These are phyloP conservation scores for Bombus turneri DNA, from an alignment of 1,140 invertebrate species.

Conservation along the genomic window DNA sequence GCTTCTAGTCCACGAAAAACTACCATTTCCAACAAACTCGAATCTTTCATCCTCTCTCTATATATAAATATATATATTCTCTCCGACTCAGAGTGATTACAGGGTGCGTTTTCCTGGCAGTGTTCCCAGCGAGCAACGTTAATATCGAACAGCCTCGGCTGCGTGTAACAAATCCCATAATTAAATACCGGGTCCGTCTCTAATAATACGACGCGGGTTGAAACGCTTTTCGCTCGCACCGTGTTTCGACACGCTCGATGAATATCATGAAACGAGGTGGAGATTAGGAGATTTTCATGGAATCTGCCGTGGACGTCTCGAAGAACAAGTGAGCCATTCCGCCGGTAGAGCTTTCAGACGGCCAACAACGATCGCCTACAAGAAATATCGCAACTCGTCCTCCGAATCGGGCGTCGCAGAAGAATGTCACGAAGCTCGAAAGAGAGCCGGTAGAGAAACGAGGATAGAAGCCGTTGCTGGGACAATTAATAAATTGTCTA, in stretches of 20 bases:
- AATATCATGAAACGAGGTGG: constrained; percentile 36
- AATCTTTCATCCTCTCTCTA: not conserved
- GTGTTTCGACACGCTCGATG: constrained; percentile 36
- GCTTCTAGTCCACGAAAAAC: not conserved
- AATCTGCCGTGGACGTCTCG: constrained; percentile 9
- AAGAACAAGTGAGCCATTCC: constrained; percentile 12
- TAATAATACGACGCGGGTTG: constrained; percentile 23
- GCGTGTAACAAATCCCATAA: constrained; percentile 43
- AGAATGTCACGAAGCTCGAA: constrained; percentile 28
- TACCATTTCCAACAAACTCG: not conserved
- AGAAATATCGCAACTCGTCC: constrained; percentile 53
- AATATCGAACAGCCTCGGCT: not conserved
- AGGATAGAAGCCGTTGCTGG: constrained; percentile 31
- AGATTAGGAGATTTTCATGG: constrained; percentile 49
- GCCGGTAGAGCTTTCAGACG: constrained; percentile 44
- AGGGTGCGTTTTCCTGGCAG: constrained; percentile 26
- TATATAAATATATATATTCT: not conserved
- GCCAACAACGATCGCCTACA: constrained; percentile 7
- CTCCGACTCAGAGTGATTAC: constrained; percentile 14
- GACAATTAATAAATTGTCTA: constrained; percentile 75
- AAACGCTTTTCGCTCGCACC: constrained; percentile 14
- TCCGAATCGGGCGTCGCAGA: constrained; percentile 70
- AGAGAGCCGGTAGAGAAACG: not conserved
- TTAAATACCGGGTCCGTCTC: constrained; percentile 39
- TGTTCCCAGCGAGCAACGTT: constrained; percentile 4